phyloP scores from a whole-genome alignment of 2,888 invertebrate genomes.

The Zhuqinia jingwanae region DNA sequence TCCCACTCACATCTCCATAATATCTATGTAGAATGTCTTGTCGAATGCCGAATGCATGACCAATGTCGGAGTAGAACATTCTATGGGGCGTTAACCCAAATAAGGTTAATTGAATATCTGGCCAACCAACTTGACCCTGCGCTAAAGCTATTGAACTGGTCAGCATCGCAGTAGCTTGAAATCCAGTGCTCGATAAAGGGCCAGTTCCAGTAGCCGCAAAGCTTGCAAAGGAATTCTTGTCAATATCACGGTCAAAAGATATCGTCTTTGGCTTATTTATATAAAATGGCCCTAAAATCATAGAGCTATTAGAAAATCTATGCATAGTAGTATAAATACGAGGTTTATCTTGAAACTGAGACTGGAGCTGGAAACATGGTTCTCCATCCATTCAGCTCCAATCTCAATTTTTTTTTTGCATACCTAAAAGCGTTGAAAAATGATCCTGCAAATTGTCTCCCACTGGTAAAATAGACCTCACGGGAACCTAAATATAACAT shows the following conservation, averaged over 20 bases:
- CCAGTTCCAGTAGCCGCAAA: constrained; percentile 64
- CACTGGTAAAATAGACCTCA: constrained; percentile 63
- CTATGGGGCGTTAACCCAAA: constrained; percentile 68
- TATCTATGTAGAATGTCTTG: constrained; percentile 57
- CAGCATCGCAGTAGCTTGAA: constrained; percentile 66
- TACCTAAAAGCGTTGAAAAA: constrained; percentile 59
- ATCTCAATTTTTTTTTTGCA: no score
- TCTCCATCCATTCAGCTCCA: no score
- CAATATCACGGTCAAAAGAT: constrained; percentile 67
- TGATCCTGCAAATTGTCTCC: constrained; percentile 72
- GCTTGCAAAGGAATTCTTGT: constrained; percentile 59
- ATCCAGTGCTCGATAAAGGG: constrained; percentile 64
- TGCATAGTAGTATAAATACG: no score
- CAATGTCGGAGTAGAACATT: constrained; percentile 67
- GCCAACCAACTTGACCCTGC: constrained; percentile 66
- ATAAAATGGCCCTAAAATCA: constrained; percentile 69
- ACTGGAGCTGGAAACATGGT: no score
- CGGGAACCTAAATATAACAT: constrained; percentile 69
- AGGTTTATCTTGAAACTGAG: no score
- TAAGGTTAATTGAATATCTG: constrained; percentile 68
- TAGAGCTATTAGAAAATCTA: no score
- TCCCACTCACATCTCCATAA: constrained; percentile 50
- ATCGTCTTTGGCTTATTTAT: constrained; percentile 66
- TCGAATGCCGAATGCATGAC: constrained; percentile 67
- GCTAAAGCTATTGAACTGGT: constrained; percentile 60